A percentile compares a stretch with the other conserved stretches of the same genome.
Conservation (phyloP, 1,140 invertebrate species). For the Procambarus virginalis region DNA sequence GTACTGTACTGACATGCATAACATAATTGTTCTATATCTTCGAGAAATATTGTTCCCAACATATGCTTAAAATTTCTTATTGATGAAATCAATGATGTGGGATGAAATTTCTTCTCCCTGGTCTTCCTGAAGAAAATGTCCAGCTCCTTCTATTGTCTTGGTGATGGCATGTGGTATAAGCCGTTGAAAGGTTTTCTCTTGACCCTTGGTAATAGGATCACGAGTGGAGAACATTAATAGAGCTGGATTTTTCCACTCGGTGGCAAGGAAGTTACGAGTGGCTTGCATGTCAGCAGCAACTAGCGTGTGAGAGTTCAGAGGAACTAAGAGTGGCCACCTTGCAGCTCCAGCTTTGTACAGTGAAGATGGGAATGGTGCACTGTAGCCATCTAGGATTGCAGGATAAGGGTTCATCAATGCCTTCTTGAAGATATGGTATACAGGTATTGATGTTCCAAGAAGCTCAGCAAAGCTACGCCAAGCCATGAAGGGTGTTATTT, state of each 20-base stretch:
- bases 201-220: slow-evolving; percentile 51
- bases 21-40: no score
- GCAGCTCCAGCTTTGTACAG: slow-evolving; percentile 49
- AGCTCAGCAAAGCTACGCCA: slow-evolving; percentile 48
- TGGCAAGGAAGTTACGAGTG: slow-evolving; percentile 43
- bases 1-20: no score
- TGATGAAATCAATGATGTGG: slow-evolving; percentile 53
- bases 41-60: no score
- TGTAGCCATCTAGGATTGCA: slow-evolving; percentile 34
- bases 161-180: slow-evolving; percentile 50
- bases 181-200: slow-evolving; percentile 1
- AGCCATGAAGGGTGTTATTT: slow-evolving; percentile 49
- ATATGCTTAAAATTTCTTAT: neutral
- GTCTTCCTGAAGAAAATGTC: slow-evolving; percentile 61
- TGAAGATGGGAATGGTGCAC: slow-evolving; percentile 56
- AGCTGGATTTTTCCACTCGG: slow-evolving; percentile 41
- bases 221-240: slow-evolving; percentile 59
- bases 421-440: slow-evolving; percentile 38
- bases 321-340: slow-evolving; percentile 59
- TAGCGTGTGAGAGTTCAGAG: slow-evolving; percentile 24
- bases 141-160: slow-evolving; percentile 34
- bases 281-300: slow-evolving; percentile 58
- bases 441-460: slow-evolving; percentile 36
- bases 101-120: slow-evolving; percentile 40
- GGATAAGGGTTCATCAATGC: slow-evolving; percentile 24